Base-by-base conservation (phyloP, 2,888 invertebrate species). In the Quadroppia sp. region DNA sequence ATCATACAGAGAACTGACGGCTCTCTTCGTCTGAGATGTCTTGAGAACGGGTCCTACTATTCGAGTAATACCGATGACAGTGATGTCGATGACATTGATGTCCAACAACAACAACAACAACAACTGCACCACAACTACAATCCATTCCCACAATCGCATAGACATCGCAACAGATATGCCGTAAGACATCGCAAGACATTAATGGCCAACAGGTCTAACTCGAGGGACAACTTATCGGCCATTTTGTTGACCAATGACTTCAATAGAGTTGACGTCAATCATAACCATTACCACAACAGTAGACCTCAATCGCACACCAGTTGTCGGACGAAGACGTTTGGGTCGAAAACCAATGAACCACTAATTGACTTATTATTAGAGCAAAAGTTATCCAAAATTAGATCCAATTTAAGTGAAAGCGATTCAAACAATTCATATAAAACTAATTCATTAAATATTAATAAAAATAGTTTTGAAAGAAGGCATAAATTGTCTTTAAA, bases 1-100 rank as follows among this genome's bases (percentile, higher is more conserved):
- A 84, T 95, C 72, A 94, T 97, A 76, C 95, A 94, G 0, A 89
- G 89, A 74, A 92, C 93, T 15, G 88, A 89, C 28, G 92, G 92
- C 2, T 86, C 90, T 36, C 88, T 95, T 73, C 87, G 89, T 45
- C 86, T 94, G 81, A 91, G 92, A 79, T 56, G 56, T 56, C 93
- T 94, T 70, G 92, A 94, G 79, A 89, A 90, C 81, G 90, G 90
- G 81, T 91, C 90, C 80, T 91, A 91, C 1, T 91, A 91, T 80
- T 91, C 90, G 28, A 74, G 75, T 71, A 36, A 53, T 17, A 50
- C 61, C 20, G 36, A 73, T 28, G 72, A 64, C 23, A 69, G 71
- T n/a, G 50, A 72, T 48, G 40, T 71, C 61, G 72, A 73, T 28
- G 59, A 13, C 25, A 15, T 74, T n/a, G 17, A 50, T 56, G n/a